Conservation (phyloP, 2,888 invertebrate genomes). For the Polydesmus complanatus region DNA sequence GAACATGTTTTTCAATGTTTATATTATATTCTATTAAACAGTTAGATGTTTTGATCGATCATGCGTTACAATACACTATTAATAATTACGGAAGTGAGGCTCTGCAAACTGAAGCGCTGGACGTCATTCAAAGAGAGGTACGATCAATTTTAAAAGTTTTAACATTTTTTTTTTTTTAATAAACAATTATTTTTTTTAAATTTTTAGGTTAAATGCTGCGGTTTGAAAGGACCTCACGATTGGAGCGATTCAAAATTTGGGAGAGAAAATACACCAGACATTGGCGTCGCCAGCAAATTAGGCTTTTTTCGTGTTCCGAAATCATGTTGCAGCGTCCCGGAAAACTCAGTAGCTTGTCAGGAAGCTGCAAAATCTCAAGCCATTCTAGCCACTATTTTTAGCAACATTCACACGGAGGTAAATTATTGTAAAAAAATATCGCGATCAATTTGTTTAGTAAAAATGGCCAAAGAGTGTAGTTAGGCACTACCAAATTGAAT, state of each 20-base stretch:
- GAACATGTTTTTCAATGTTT: background rate
- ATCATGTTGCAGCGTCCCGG: conserved; percentile 44
- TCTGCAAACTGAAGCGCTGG: conserved; percentile 45
- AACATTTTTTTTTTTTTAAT: background rate
- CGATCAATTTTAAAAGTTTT: conserved; percentile 14
- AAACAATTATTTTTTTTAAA: background rate
- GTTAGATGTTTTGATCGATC: conserved; percentile 48
- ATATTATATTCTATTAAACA: conserved; percentile 22
- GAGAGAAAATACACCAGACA: conserved; percentile 4
- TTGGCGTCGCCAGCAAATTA: conserved; percentile 10
- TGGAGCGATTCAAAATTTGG: conserved; percentile 23
- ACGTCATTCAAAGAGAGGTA: conserved; percentile 47
- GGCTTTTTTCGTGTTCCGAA: conserved; percentile 44
- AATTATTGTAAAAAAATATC: too few species aligned
- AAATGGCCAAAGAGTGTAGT: too few species aligned
- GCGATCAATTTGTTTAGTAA: too few species aligned
- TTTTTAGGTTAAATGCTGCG: conserved; percentile 60
- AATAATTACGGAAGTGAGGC: conserved; percentile 42
- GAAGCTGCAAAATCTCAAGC: conserved; percentile 35
- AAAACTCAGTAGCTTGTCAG: conserved; percentile 36
- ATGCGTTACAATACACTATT: conserved; percentile 48
- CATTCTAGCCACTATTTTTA: conserved; percentile 35
- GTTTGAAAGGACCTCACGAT: conserved; percentile 33
- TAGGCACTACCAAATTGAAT: too few species aligned
- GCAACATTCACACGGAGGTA: conserved; percentile 41